Conservation (phyloP, 2,888 invertebrate species). For the Eupeodes luniger region DNA sequence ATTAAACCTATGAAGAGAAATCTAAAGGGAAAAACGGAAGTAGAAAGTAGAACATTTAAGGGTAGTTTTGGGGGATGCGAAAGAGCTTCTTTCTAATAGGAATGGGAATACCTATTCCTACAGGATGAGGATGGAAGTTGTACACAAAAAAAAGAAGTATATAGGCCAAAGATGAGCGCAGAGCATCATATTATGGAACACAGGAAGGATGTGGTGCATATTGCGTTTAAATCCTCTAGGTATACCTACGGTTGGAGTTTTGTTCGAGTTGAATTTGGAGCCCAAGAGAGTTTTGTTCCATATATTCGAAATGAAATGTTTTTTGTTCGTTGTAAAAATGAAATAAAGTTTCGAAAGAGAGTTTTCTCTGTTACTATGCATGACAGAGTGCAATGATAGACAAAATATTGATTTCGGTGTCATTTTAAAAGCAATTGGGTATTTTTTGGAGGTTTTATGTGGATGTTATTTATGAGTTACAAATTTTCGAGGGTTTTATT, state of each 20-base stretch:
- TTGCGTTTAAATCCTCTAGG: slow-evolving; percentile 11
- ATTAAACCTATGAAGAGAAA: slow-evolving; percentile 2
- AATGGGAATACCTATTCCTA: slow-evolving; percentile 17
- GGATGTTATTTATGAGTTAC: background rate
- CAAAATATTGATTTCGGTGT: slow-evolving; percentile 19
- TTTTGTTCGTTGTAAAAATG: background rate
- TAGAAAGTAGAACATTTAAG: slow-evolving; percentile 6
- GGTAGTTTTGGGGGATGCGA: slow-evolving; percentile 13
- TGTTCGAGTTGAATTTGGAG: slow-evolving; percentile 6
- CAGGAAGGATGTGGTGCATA: slow-evolving; percentile 22
- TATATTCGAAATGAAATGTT: slow-evolving; percentile 48
- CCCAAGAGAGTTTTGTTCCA: slow-evolving; percentile 35
- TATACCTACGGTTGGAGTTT: background rate
- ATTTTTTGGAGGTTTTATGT: background rate
- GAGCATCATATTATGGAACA: background rate
- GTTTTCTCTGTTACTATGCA: slow-evolving; percentile 47
- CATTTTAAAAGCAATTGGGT: slow-evolving; percentile 8
- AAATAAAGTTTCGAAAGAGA: slow-evolving; percentile 21
- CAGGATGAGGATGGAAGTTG: background rate
- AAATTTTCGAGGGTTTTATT: background rate
- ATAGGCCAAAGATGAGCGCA: slow-evolving; percentile 34
- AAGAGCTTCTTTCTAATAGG: slow-evolving; percentile 20
- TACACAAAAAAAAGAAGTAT: background rate
- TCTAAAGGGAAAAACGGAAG: background rate
- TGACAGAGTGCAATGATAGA: slow-evolving; percentile 23